Base-by-base conservation (phyloP, 2,113 vertebrate genomes). In the Dicaeum eximium region DNA sequence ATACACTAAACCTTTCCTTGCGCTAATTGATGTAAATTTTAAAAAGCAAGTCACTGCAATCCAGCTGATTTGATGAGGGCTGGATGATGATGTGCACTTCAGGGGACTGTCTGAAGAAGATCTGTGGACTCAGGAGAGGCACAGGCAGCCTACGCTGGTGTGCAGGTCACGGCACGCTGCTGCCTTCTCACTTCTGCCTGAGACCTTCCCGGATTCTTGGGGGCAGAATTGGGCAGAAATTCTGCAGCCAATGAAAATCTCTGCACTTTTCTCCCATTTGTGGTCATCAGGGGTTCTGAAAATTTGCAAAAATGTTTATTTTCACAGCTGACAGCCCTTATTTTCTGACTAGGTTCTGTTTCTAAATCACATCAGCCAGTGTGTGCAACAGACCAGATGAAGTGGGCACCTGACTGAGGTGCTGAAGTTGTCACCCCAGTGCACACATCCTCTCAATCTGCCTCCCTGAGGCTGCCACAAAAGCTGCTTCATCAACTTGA, bases 401-500 rank as follows among this genome's bases (percentile, higher is more conserved):
- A 45, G 84, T 8, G 3, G 48, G 24, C 27, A 82, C 56, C 37
- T 45, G 37, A 22, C 8, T 75, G 54, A 38, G 35, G 18, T 73
- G 51, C 66, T 85, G 64, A 47, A 84, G 8, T 4, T 85, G 69
- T 65, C 62, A 48, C 15, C 13, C 25, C 31, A 33, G 12, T 0
- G 2, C 50, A 48, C 21, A 35, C 17, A 79, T 54, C n/a, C 15
- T 13, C 56, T 47, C n/a, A 30, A 3, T 40, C 56, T 38, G 8
- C 17, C 38, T 37, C n/a, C 30, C 50, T 0, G 0, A 31, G 37
- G 18, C 31, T 70, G 27, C 7, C 53, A 45, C 35, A 42, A 60
- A 8, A 1, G 2, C 7, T 3, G 3, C 6, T 78, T 65, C 35
- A 21, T 47, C 31, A 48, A 5, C 5, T 2, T 7, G 10, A 17